A percentile compares a stretch with the other conserved stretches of the same genome.
phyloP scores from a whole-genome alignment of 2,113 vertebrate genomes.

The Baryphthengus martii region DNA sequence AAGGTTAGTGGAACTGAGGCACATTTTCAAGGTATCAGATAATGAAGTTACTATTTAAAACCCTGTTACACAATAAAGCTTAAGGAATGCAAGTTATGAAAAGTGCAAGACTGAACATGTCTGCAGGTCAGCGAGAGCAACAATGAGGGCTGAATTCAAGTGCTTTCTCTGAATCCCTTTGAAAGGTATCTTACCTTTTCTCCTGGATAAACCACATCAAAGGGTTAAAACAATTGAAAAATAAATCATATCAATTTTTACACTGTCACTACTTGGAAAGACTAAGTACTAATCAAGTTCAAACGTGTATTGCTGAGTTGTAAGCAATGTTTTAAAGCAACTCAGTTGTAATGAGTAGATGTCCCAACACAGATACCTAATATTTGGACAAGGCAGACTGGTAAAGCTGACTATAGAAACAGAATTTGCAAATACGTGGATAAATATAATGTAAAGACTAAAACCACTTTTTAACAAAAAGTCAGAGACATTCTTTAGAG shows the following conservation, averaged over 20 bases:
- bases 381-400: not conserved
- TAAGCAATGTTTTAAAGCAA: not conserved
- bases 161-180: not conserved
- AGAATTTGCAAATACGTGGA: not conserved
- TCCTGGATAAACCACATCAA: not conserved
- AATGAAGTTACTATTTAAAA: constrained; percentile 33
- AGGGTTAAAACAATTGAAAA: not conserved
- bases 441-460: not conserved
- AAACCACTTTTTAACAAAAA: not conserved
- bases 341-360: not conserved
- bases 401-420: not conserved
- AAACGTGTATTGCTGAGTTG: not conserved
- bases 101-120: not conserved
- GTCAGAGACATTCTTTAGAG: not conserved
- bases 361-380: not conserved
- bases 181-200: not conserved
- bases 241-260: not conserved
- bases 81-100: not conserved
- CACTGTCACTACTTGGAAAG: not conserved
- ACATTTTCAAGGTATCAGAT: not conserved
- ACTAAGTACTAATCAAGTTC: not conserved
- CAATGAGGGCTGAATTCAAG: not conserved
- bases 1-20: not conserved
- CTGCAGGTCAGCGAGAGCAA: not conserved
- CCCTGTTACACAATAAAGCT: not conserved